Conservation (phyloP, 2,113 vertebrate genomes). For the Hyperopisus bebe region DNA sequence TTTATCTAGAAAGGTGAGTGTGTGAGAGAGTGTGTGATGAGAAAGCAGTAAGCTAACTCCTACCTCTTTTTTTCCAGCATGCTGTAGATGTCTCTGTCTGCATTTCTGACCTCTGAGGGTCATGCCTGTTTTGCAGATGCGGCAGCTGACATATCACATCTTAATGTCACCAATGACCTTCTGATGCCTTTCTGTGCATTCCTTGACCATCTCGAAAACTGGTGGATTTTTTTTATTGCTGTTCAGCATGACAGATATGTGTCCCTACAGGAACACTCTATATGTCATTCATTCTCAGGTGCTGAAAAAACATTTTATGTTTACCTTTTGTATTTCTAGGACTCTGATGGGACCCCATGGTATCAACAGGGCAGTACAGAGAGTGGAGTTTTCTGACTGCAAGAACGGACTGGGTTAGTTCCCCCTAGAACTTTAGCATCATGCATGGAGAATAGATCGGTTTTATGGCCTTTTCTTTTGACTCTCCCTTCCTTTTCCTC, state of each 20-base stretch:
- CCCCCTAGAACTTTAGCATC: not conserved
- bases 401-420: constrained; percentile 73
- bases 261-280: not conserved
- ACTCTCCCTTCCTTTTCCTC: not conserved
- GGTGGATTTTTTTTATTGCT: not conserved
- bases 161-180: not conserved
- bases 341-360: constrained; percentile 78
- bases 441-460: not conserved
- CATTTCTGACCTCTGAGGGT: not conserved
- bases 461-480: not conserved
- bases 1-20: not conserved
- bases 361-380: constrained; percentile 68
- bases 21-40: not conserved
- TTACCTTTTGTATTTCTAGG: constrained; percentile 48
- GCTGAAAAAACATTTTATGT: constrained; percentile 5
- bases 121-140: not conserved
- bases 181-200: not conserved
- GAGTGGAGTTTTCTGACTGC: constrained; percentile 71
- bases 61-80: not conserved
- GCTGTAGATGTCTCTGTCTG: not conserved
- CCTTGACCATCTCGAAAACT: not conserved
- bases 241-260: not conserved
- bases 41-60: not conserved
- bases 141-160: constrained; percentile 16
- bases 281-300: not conserved